Evolutionary conservation across 2,113 vertebrate species (phyloP), one percentile per base, ranked within the genome.

Genomic region (Tylochromis polylepis): DNA sequence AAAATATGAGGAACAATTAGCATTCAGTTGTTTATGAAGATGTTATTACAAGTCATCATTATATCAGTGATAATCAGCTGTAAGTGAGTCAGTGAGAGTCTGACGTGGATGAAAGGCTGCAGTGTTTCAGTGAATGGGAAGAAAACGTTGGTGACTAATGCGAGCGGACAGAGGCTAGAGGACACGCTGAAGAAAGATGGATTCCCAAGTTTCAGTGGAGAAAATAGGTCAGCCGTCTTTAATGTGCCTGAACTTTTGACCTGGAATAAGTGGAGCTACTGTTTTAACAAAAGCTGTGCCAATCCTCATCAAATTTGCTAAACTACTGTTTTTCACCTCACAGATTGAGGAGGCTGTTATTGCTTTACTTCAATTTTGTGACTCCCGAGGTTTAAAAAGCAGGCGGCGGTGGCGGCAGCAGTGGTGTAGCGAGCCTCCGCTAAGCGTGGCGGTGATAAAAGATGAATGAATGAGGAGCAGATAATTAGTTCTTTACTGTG

Each of bases 161-260:
- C 9, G 84, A 90, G 53, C 29, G 12, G 94, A 92, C 89, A 92
- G 91, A 90, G 53, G 82, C 79, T 86, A 85, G 80, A 90, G 89
- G 89, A 91, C 65, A 84, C 87, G 83, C 89, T 43, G 80, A 86
- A 86, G 24, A 79, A 93, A 92, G 89, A 94, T 86, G 88, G 87
- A 89, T 85, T 94, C 87, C 85, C 81, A 93, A 94, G 91, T 94
- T 96, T 92, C 72, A 87, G 59, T 22, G 22, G 62, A 84, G 88
- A 89, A 96, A 96, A 91, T 92, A 96, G 96, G 96, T 96, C 96
- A 97, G 31, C 89, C 91, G 82, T 41, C 78, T 18, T 31, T 96
- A 96, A 96, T 93, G 92, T 8, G 89, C 3, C 16, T 96, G 95
- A 96, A 96, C 96, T 94, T 94, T 92, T 96, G 95, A 96, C 95